Evolutionary conservation across 1,140 invertebrate genomes (phyloP).

Genomic region (Listronotus oregonensis): DNA sequence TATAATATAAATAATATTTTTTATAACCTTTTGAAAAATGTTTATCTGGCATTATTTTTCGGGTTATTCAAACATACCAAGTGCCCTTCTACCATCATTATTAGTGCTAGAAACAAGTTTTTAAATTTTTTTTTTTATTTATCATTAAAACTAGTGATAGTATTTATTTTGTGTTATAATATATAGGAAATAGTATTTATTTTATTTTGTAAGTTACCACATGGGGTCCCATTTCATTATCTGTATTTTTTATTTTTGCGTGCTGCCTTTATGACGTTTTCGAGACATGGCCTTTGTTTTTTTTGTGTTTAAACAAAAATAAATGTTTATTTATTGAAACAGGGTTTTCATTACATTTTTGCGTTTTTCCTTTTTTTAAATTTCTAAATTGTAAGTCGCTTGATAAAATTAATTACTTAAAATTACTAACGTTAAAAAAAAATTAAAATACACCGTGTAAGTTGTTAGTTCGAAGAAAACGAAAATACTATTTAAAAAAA

Average conservation of each 20-base stretch:
- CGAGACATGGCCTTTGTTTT: conserved; percentile 17
- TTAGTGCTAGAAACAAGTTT: conserved; percentile 8
- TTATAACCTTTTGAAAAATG: too few species aligned
- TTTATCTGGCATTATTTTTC: conserved; percentile 3
- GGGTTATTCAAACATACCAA: conserved; percentile 38
- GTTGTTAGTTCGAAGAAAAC: too few species aligned
- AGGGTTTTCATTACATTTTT: too few species aligned
- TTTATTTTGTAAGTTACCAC: background rate
- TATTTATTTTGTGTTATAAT: conserved; percentile 6
- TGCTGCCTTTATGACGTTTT: conserved; percentile 19
- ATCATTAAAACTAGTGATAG: too few species aligned
- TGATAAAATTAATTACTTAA: too few species aligned
- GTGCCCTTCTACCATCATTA: conserved; percentile 37
- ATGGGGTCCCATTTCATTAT: background rate
- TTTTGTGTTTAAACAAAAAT: conserved; percentile 18
- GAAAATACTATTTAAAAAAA: too few species aligned
- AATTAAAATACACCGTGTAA: too few species aligned
- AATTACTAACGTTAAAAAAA: too few species aligned
- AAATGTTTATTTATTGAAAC: conserved; percentile 15
- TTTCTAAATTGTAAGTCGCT: too few species aligned
- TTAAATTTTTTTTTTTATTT: conserved; percentile 6
- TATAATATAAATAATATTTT: too few species aligned
- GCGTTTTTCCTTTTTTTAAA: too few species aligned
- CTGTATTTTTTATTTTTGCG: conserved; percentile 5
- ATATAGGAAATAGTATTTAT: too few species aligned